phyloP scores from a whole-genome alignment of 2,113 vertebrate genomes.

The Chamaea fasciata region DNA sequence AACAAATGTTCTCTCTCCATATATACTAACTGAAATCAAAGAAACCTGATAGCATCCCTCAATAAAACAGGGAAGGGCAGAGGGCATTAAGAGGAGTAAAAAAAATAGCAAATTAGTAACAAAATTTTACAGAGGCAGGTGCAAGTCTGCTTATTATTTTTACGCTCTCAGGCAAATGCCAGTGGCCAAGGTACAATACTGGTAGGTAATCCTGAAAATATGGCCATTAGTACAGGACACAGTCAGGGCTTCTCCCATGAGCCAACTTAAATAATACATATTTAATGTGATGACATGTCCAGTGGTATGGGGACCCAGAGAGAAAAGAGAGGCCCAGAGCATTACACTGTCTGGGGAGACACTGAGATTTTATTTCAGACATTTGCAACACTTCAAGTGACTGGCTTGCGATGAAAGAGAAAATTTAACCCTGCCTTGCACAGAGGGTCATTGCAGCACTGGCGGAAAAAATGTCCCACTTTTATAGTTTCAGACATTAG shows the following conservation, averaged over 20 bases:
- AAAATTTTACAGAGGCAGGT: neutral
- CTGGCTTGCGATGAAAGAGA: slow-evolving; percentile 10
- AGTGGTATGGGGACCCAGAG: neutral
- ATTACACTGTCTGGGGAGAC: neutral
- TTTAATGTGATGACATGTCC: slow-evolving; percentile 1
- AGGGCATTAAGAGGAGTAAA: neutral
- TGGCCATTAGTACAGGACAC: neutral
- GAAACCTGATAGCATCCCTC: neutral
- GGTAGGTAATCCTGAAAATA: neutral
- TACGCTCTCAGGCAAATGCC: neutral
- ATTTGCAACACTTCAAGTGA: neutral
- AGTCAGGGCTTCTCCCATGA: neutral
- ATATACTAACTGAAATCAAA: neutral
- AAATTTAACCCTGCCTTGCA: slow-evolving; percentile 30
- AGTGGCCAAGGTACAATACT: neutral
- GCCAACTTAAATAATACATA: neutral
- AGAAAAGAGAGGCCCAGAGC: neutral
- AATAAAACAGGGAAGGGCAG: neutral
- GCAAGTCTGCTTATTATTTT: neutral
- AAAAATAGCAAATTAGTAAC: neutral
- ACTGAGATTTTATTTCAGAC: slow-evolving; percentile 30
- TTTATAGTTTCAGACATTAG: neutral
- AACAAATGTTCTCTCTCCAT: neutral
- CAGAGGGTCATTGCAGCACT: neutral
- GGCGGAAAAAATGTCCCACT: neutral